A percentile compares a stretch with the other conserved stretches of the same genome.
These are phyloP conservation scores for Prunella strophiata DNA, from an alignment of 2,797 vertebrate species.

Conservation along the genomic window DNA sequence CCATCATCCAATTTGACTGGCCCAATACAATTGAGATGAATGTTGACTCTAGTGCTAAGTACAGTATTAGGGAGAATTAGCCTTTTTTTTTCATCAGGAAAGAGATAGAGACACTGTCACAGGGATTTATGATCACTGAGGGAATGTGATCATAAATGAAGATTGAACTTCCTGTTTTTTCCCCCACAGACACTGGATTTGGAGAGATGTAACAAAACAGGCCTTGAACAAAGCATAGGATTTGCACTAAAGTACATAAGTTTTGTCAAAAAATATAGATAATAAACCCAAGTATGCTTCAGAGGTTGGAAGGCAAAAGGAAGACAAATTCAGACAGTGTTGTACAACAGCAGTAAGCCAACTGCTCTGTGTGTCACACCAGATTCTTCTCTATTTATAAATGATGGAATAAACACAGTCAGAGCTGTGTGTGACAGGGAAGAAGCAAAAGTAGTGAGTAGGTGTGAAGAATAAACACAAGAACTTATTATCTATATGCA, in stretches of 20 bases:
- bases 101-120: neutral
- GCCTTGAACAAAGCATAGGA: neutral
- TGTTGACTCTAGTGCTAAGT: neutral
- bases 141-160: neutral
- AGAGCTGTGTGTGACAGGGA: neutral
- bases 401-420: neutral
- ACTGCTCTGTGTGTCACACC: neutral
- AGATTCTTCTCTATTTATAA: constrained; percentile 7
- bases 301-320: neutral
- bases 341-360: neutral
- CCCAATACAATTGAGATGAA: neutral
- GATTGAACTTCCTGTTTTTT: neutral
- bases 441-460: neutral
- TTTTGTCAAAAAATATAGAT: neutral
- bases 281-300: neutral
- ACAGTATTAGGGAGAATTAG: neutral
- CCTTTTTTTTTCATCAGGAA: neutral
- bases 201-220: neutral
- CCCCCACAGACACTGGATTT: neutral
- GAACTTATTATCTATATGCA: neutral
- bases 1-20: neutral
- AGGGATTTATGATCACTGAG: neutral
- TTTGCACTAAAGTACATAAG: neutral
- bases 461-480: constrained; percentile 26
- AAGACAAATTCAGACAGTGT: neutral